These are phyloP conservation scores for Quadroppia sp. DNA, from an alignment of 2,888 invertebrate genomes.

Conservation along the genomic window DNA sequence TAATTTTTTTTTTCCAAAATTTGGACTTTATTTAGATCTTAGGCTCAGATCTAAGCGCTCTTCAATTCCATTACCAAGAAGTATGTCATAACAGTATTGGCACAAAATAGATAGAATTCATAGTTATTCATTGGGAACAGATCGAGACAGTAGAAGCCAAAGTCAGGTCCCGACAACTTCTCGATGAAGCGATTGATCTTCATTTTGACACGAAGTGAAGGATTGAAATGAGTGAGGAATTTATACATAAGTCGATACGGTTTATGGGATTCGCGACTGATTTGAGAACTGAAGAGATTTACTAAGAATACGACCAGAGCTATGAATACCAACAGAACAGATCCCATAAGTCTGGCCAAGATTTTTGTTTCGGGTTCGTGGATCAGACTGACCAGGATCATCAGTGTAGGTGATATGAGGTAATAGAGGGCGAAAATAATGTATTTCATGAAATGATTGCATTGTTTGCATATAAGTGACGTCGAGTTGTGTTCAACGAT, in stretches of 20 bases:
- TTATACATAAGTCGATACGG: background rate
- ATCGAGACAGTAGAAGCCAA: too few species aligned
- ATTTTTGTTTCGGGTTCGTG: background rate
- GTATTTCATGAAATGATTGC: background rate
- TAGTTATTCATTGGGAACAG: conserved; percentile 15
- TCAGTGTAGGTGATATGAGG: background rate
- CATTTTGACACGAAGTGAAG: background rate
- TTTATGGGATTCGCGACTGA: background rate
- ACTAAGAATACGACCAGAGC: background rate
- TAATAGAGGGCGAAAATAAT: background rate
- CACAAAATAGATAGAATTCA: background rate
- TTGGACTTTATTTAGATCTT: too few species aligned
- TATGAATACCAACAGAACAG: background rate
- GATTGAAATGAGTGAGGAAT: background rate
- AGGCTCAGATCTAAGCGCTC: too few species aligned
- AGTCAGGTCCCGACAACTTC: background rate
- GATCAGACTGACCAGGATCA: background rate
- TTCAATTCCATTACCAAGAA: background rate
- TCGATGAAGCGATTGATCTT: background rate
- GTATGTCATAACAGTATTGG: background rate
- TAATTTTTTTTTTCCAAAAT: too few species aligned
- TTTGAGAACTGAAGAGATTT: background rate
- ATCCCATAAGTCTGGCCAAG: background rate
- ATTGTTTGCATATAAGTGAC: background rate
- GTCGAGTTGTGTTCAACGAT: background rate